Evolutionary conservation across 2,113 vertebrate species (phyloP), one percentile per base, ranked within the genome.

Genomic region (Boleophthalmus pectinirostris): DNA sequence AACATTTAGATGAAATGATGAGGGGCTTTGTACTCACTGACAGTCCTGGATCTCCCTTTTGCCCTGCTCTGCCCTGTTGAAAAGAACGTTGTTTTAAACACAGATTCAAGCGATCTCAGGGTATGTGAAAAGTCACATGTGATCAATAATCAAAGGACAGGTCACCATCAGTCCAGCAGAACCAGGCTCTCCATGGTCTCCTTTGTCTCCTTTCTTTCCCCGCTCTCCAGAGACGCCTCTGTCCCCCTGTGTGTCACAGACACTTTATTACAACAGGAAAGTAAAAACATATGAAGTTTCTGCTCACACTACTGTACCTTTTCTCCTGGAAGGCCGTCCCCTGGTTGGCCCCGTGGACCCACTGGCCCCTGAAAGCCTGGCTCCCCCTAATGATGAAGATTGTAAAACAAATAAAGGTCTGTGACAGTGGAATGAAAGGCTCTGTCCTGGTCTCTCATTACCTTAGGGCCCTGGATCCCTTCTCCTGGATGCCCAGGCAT

Each of bases 391-490:
- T 5, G 70, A 60, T 45, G 64, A 68, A 77, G 7, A 79, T 10
- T 9, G 20, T 49, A 35, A 51, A n/a, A n/a, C 54, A 38, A 5
- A 0, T 23, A 68, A 14, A 45, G 18, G 21, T n/a, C 38, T 29
- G 21, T 66, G 24, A 68, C 54, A 64, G 16, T 18, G 5, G 18
- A 38, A 38, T 21, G 15, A 16, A 18, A 13, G 5, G 13, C 11
- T 61, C 1, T 16, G 16, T 6, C 9, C 6, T 7, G 33, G 13
- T 13, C 14, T 61, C 58, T 33, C 24, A 11, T 29, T 93, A 96
- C 96, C 94, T 97, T 97, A 69, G 86, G 87, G 71, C 96, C 96
- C 86, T 94, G 94, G 70, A 94, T 90, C 43, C 94, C 93, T 1
- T 92, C 83, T 7, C 96, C 95, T 45, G 89, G 77, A 20, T 47